Base-by-base conservation (phyloP, 2,113 vertebrate genomes). In the Mirza zaza region DNA sequence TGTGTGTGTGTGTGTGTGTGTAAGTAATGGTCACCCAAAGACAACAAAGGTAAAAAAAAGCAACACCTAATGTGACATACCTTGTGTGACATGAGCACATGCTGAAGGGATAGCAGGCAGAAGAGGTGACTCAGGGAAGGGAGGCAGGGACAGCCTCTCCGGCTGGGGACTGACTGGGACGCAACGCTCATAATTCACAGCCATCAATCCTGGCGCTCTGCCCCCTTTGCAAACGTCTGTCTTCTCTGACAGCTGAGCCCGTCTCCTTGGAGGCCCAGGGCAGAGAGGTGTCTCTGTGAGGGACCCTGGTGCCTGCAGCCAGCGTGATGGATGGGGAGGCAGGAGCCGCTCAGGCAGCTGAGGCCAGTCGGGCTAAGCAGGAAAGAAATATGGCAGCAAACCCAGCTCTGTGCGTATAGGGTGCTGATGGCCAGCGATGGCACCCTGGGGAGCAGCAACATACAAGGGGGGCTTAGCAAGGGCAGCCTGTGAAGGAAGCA, bases 161-260 rank as follows among this genome's bases (percentile, higher is more conserved):
- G 1, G 29, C 39, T 75, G 27, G 12, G 50, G 36, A 29, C 76
- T 2, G 0, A n/a, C 12, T 27, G 42, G 32, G 52, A 39, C 2
- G 6, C 0, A 6, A 36, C 2, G 2, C 61, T 93, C 3, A 1
- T 93, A 76, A 97, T 80, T 96, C 82, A 94, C 2, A 45, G 82
- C 57, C 0, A 15, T 95, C 93, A 65, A 6, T 83, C 81, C 67
- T 57, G 32, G 48, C 3, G 2, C 77, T 32, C 92, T 88, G 96
- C 86, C 85, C 94, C 94, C 27, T 75, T 34, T 11, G 68, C 57
- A 91, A 95, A 36, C 5, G 0, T 0, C 39, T 50, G 48, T 96
- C 12, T 68, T 67, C 61, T 73, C 92, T 97, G 96, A 97, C 95
- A 94, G 90, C 76, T 52, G 97, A 97, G 87, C 65, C 84, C 45